Percentiles rank a stretch among this genome's conserved stretches.
phyloP scores from a whole-genome alignment of 2,888 invertebrate genomes.

The Pristionchus exspectatus region DNA sequence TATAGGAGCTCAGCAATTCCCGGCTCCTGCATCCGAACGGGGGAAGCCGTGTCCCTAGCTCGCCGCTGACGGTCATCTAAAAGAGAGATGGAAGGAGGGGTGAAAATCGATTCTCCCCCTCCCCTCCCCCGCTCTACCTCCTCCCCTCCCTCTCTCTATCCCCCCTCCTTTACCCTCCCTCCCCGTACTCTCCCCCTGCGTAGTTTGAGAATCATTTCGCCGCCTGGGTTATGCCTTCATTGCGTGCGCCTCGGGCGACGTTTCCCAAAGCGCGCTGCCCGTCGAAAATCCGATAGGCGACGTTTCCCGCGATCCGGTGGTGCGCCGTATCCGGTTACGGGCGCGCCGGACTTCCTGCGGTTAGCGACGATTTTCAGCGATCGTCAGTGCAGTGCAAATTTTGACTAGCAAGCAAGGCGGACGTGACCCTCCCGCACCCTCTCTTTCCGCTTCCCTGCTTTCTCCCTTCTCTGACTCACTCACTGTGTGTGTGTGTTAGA shows the following conservation, averaged over 20 bases:
- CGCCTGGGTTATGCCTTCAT: not conserved
- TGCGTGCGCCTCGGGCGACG: not conserved
- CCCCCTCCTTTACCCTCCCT: slow-evolving; percentile 48
- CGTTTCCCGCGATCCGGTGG: slow-evolving; percentile 1
- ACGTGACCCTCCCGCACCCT: not conserved
- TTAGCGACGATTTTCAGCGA: not conserved
- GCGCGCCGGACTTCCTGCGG: not conserved
- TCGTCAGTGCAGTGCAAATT: not conserved
- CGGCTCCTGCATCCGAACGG: not conserved
- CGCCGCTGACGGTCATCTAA: slow-evolving; percentile 39
- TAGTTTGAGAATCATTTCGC: slow-evolving; percentile 36
- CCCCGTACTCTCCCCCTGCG: slow-evolving; percentile 26
- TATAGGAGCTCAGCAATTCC: slow-evolving; percentile 33
- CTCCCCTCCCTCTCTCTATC: slow-evolving; percentile 48
- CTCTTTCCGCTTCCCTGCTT: slow-evolving; percentile 14
- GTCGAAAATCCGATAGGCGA: slow-evolving; percentile 1
- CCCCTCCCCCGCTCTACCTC: slow-evolving; percentile 31
- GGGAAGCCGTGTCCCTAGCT: not conserved
- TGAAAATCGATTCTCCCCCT: slow-evolving; percentile 47
- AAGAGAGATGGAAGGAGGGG: slow-evolving; percentile 39
- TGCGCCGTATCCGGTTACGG: not conserved
- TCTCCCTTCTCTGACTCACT: slow-evolving; percentile 23
- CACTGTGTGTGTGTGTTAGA: not conserved
- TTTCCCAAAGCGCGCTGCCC: not conserved
- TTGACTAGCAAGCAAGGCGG: not conserved